A percentile compares a stretch with the other conserved stretches of the same genome.
These are phyloP conservation scores for Muscina levida DNA, from an alignment of 2,888 invertebrate genomes.

Conservation along the genomic window DNA sequence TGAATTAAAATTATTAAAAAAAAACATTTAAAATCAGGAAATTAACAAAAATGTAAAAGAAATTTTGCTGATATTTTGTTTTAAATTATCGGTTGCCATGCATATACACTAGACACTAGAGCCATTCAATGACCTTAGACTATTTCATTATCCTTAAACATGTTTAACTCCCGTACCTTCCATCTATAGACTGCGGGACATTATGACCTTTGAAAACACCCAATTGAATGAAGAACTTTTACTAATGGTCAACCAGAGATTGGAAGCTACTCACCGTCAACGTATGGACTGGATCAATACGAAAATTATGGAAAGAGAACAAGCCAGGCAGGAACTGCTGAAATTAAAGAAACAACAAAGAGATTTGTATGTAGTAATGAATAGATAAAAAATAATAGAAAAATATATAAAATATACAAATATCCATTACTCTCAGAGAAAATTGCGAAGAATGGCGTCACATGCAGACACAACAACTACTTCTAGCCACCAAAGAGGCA, in stretches of 20 bases:
- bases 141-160: no score
- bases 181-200: constrained; percentile 56
- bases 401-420: no score
- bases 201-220: constrained; percentile 62
- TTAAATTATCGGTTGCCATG: no score
- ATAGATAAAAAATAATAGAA: no score
- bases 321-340: constrained; percentile 64
- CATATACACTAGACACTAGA: no score
- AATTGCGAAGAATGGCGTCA: constrained; percentile 67
- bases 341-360: constrained; percentile 65
- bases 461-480: constrained; percentile 61
- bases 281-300: constrained; percentile 66
- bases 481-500: constrained; percentile 66
- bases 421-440: no score
- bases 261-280: constrained; percentile 56
- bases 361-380: constrained; percentile 65
- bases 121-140: no score
- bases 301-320: constrained; percentile 53
- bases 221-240: constrained; percentile 65
- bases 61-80: not conserved
- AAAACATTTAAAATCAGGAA: no score
- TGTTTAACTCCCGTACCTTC: not conserved
- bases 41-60: not conserved
- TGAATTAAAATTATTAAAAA: no score
- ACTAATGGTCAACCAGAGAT: constrained; percentile 42